Conservation (phyloP, 2,888 invertebrate genomes). For the Synanthedon formicaeformis region DNA sequence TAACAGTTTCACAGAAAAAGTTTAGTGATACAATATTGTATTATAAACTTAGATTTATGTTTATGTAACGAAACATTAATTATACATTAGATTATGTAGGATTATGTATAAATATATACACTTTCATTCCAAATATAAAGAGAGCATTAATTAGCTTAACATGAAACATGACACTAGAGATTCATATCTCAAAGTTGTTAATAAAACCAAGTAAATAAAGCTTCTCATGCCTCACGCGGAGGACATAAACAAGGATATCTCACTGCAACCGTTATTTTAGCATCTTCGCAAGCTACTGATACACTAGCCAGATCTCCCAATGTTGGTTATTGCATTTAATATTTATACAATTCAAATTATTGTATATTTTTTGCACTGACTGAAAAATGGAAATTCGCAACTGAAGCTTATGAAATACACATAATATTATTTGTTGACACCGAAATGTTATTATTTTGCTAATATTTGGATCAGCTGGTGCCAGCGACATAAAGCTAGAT, state of each 20-base stretch:
- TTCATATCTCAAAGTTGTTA: slow-evolving; percentile 30
- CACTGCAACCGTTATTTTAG: slow-evolving; percentile 23
- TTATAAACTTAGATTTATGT: too few relatives aligned
- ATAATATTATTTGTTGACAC: too few relatives aligned
- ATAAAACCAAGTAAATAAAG: slow-evolving; percentile 26
- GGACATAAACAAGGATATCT: slow-evolving; percentile 13
- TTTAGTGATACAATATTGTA: too few relatives aligned
- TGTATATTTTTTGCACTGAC: too few relatives aligned
- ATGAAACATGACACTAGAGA: slow-evolving; percentile 28
- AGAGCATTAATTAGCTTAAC: slow-evolving; percentile 30
- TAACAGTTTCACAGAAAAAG: too few relatives aligned
- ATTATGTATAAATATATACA: not conserved
- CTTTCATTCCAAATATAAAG: not conserved
- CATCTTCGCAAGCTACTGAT: slow-evolving; percentile 12
- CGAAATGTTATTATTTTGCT: too few relatives aligned
- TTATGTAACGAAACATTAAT: not conserved
- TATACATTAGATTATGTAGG: not conserved
- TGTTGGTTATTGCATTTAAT: too few relatives aligned
- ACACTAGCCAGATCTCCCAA: not conserved
- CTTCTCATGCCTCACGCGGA: slow-evolving; percentile 25
- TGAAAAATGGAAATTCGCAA: too few relatives aligned
- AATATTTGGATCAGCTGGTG: too few relatives aligned
- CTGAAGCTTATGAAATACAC: too few relatives aligned
- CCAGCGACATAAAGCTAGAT: too few relatives aligned
- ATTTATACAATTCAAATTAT: too few relatives aligned